A percentile compares a stretch with the other conserved stretches of the same genome.
phyloP scores from a whole-genome alignment of 2,113 vertebrate species.

The Puntigrus tetrazona region DNA sequence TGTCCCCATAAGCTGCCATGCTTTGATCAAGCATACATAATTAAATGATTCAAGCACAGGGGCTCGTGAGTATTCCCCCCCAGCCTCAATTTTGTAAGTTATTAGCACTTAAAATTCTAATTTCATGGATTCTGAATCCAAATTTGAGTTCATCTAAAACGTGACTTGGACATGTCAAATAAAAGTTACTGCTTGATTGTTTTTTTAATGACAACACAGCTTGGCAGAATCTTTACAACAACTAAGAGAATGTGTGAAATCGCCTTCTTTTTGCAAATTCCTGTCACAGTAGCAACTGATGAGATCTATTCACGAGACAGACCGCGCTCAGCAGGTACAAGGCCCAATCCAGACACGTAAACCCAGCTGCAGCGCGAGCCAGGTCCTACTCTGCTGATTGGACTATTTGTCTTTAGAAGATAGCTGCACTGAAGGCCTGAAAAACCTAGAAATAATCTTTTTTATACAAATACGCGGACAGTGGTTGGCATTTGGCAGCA shows the following conservation, averaged over 20 bases:
- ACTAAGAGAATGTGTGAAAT: background rate
- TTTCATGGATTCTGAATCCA: background rate
- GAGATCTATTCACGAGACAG: background rate
- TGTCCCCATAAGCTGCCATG: constrained; percentile 2
- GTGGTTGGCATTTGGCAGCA: constrained; percentile 44
- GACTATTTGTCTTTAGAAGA: constrained; percentile 24
- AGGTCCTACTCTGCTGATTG: constrained; percentile 20
- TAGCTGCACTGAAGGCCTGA: constrained; percentile 4
- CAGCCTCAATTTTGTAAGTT: constrained; percentile 11
- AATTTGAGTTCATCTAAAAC: background rate
- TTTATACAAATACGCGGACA: background rate
- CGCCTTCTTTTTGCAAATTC: background rate
- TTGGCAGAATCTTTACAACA: background rate
- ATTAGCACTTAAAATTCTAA: background rate
- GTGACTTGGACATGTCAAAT: background rate
- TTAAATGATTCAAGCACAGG: background rate
- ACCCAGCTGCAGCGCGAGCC: constrained; percentile 15
- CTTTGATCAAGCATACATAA: constrained; percentile 22
- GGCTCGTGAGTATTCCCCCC: background rate
- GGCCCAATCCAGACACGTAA: constrained; percentile 10
- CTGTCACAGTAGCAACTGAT: constrained; percentile 10
- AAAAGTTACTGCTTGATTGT: background rate
- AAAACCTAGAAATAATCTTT: constrained; percentile 13
- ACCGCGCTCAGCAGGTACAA: constrained; percentile 4
- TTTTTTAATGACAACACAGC: background rate